Evolutionary conservation across 2,888 invertebrate species (phyloP), one percentile per base, ranked within the genome.

Genomic region (Carterocephalus palaemon): DNA sequence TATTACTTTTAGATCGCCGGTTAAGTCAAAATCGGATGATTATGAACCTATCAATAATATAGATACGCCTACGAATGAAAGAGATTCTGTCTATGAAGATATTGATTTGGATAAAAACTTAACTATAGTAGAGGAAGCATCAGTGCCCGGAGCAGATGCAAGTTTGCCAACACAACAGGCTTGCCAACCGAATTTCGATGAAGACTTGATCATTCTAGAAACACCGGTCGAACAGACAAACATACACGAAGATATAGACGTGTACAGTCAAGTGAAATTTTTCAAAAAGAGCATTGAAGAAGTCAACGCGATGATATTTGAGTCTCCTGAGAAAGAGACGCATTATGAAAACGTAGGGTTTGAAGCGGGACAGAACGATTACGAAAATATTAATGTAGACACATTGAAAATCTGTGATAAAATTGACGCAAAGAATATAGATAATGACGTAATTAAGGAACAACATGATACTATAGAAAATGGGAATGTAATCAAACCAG

Each of bases 261-360:
- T 93, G 0, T 94, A 94, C 60, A 92, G 92, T 55, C 90, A 93
- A 85, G 93, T 94, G 0, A 93, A 93, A 58, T 91, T 92, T 64
- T 92, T 93, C 56, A 88, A 91, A 24, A 88, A 91, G 56, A 63
- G 63, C 12, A 91, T 93, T 24, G 91, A 92, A 29, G 93, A 93
- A 73, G 92, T 93, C 0, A 94, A 94, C 64, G 91, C 85, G 5
- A 74, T 86, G 73, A 62, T 86, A 1, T 46, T 81, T 2, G 77
- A 77, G 48, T 63, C 75, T 1, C 70, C 74, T 1, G 76, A 75
- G 34, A 66, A 67, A 28, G 72, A 75, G 26, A 60, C 70, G 12
- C 71, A 74, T 48, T 83, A 85, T 32, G 82, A 84, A 22, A 84
- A 84, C 17, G 54, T 84, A 1, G 56, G 59, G 0, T 84, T 80